phyloP scores from a whole-genome alignment of 37 sponge, comb jelly and placozoan species.

The Hormiphora californensis region DNA sequence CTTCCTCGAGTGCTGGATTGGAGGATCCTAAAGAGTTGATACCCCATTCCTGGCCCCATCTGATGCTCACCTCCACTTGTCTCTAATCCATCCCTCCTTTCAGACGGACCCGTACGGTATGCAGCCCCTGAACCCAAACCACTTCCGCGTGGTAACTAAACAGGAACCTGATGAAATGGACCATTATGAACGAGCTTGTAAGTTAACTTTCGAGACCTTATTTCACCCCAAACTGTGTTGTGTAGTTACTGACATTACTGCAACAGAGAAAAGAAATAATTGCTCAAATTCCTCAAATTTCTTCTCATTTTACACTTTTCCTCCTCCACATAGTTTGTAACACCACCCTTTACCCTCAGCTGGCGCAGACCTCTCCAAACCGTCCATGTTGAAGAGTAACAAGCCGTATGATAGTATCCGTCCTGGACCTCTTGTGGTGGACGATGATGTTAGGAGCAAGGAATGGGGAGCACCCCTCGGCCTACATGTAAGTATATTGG shows the following conservation, averaged over 20 bases:
- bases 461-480: slow-evolving; percentile 33
- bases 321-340: too few species aligned
- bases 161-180: slow-evolving; percentile 29
- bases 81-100: background rate
- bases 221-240: background rate
- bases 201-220: background rate
- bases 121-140: slow-evolving; percentile 48
- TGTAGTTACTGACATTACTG: too few species aligned
- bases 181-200: slow-evolving; percentile 23
- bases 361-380: too few species aligned
- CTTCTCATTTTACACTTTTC: too few species aligned
- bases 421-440: slow-evolving; percentile 30
- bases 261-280: too few species aligned
- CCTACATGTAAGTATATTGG: slow-evolving; percentile 35
- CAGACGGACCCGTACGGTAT: slow-evolving; percentile 51
- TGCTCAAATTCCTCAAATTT: too few species aligned
- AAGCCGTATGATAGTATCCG: slow-evolving; percentile 14
- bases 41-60: too few species aligned
- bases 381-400: background rate
- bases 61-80: too few species aligned
- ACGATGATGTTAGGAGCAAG: slow-evolving; percentile 36
- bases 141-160: slow-evolving; percentile 39
- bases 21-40: too few species aligned
- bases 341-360: too few species aligned
- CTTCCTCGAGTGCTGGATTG: too few species aligned